Conservation (phyloP, 2,888 invertebrate genomes). For the Eumacrocentrus americanus region DNA sequence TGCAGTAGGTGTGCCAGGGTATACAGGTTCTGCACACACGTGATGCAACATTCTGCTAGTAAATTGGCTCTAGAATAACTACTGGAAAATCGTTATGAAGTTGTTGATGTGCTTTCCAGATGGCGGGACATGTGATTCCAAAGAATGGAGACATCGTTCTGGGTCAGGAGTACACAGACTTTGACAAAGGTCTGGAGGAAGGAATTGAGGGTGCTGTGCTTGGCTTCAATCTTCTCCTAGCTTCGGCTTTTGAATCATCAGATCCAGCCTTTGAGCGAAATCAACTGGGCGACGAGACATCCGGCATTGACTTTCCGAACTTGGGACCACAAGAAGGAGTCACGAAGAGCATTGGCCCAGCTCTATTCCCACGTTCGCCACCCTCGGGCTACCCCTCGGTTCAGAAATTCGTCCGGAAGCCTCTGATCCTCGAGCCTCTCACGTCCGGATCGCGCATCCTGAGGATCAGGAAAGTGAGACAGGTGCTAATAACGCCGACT, state of each 20-base stretch:
- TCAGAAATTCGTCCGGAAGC: neutral
- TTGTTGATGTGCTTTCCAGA: constrained; percentile 61
- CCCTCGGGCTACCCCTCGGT: neutral
- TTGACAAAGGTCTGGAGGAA: constrained; percentile 69
- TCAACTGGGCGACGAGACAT: constrained; percentile 24
- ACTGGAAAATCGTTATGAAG: neutral
- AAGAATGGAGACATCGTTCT: constrained; percentile 70
- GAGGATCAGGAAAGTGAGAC: neutral
- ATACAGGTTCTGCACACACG: too few relatives aligned
- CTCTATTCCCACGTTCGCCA: neutral
- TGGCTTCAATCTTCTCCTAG: constrained; percentile 70
- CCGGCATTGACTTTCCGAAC: constrained; percentile 8
- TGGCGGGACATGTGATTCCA: constrained; percentile 65
- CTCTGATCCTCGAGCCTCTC: neutral
- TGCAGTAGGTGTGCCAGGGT: too few relatives aligned
- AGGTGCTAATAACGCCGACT: constrained; percentile 10
- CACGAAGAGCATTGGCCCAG: constrained; percentile 5
- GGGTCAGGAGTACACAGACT: constrained; percentile 74
- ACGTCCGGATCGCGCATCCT: neutral
- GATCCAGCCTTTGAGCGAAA: constrained; percentile 30
- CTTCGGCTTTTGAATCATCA: constrained; percentile 63
- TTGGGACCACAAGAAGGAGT: neutral
- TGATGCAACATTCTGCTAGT: neutral
- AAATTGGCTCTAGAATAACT: neutral
- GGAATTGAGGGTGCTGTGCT: constrained; percentile 74